These are phyloP conservation scores for Lepus americanus DNA, from an alignment of 2,113 vertebrate species.

Conservation along the genomic window DNA sequence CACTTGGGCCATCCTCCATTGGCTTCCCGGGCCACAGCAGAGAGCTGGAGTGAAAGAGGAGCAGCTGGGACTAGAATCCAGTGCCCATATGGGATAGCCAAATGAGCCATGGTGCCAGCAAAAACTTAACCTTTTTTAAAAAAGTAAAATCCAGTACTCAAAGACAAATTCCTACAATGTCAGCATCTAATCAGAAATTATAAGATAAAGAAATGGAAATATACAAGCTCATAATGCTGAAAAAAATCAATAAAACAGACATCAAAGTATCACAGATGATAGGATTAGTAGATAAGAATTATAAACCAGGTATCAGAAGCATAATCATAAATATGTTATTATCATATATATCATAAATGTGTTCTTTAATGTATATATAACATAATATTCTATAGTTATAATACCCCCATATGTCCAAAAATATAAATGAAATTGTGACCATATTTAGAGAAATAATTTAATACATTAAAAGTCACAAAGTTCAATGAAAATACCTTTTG, in stretches of 20 bases:
- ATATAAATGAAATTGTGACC: background rate
- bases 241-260: background rate
- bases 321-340: background rate
- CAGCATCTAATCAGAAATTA: background rate
- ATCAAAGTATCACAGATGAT: background rate
- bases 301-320: background rate
- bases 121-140: too few relatives aligned
- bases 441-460: background rate
- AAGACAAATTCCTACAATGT: background rate
- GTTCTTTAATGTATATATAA: too few relatives aligned
- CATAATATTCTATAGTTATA: background rate
- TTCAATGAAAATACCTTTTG: background rate
- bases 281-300: background rate
- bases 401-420: background rate
- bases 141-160: background rate
- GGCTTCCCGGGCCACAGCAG: too few relatives aligned
- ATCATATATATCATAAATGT: too few relatives aligned
- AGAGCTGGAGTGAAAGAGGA: too few relatives aligned
- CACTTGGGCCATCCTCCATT: too few relatives aligned
- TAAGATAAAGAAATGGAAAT: background rate
- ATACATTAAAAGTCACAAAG: background rate
- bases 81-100: too few relatives aligned
- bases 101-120: too few relatives aligned
- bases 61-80: too few relatives aligned
- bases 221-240: background rate